Base-by-base conservation (phyloP, 2,113 vertebrate species). In the Nycticorax nycticorax region DNA sequence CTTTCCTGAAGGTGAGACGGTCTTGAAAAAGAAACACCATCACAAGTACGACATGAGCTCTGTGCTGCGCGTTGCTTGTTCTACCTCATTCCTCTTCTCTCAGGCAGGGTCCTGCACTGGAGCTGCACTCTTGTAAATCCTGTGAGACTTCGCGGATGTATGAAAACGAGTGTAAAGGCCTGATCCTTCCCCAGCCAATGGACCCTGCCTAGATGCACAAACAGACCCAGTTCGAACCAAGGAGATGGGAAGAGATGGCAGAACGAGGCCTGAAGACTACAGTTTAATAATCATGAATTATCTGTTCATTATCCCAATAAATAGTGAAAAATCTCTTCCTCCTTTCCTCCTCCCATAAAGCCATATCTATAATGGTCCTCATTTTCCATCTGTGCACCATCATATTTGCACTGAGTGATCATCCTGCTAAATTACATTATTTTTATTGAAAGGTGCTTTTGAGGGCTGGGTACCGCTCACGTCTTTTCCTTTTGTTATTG, bases 371-470 rank as follows among this genome's bases (percentile, higher is more conserved):
- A 94, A 95, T 94, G 86, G 91, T 89, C 91, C 62, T 94, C 77
- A 91, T 97, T 94, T 96, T 97, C 93, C 87, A 92, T 93, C 91
- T 85, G 94, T 93, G 87, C 78, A 93, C 87, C 95, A 97, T 96
- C 91, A 96, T 93, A 91, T 94, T 96, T 96, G 87, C 94, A 94
- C 84, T 79, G 81, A 95, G 84, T 79, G 91, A 89, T 96, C 91
- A 93, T 76, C 85, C 78, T 89, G 91, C 63, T 96, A 94, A 95
- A 96, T 94, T 75, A 75, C 83, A 93, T 94, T 93, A 88, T 92
- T 96, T 96, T 96, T 97, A 94, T 91, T 96, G 94, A 94, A 96
- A 97, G 95, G 87, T 96, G 66, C 77, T 97, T 94, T 87, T 87
- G 60, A 96, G 89, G 77, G 83, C 91, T 92, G 88, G 86, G 52